A percentile compares a stretch with the other conserved stretches of the same genome.
Evolutionary conservation across 2,888 invertebrate species (phyloP).

Genomic region (Glyphotaelius pellucidus): DNA sequence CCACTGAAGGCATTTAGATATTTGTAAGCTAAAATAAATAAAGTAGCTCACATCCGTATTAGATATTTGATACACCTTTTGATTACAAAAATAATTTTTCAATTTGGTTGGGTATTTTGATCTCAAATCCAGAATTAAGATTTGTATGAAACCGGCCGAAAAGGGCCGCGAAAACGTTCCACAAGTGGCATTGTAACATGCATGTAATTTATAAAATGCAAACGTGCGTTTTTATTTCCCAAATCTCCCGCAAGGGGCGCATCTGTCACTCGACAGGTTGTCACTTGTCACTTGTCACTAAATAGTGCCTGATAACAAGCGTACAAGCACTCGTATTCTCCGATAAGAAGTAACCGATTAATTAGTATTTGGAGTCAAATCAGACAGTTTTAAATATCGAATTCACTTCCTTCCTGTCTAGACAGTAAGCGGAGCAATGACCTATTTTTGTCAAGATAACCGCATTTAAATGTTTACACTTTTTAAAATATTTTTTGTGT

Average conservation of each 20-base stretch:
- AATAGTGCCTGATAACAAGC: background rate
- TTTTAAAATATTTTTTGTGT: background rate
- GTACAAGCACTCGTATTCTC: background rate
- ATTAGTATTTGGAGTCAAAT: background rate
- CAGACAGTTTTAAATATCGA: background rate
- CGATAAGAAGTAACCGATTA: background rate
- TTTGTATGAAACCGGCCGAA: too few relatives aligned
- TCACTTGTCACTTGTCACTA: background rate
- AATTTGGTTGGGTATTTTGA: too few relatives aligned
- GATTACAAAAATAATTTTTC: too few relatives aligned
- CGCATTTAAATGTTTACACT: background rate
- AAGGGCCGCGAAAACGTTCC: too few relatives aligned
- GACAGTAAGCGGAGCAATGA: background rate
- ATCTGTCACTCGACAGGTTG: background rate
- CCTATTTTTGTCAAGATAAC: background rate
- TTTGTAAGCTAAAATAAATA: too few relatives aligned
- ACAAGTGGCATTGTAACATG: too few relatives aligned
- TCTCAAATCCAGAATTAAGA: too few relatives aligned
- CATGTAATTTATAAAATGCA: too few relatives aligned
- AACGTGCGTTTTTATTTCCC: background rate
- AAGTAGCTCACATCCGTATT: too few relatives aligned
- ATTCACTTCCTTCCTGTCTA: background rate
- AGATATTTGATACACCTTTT: too few relatives aligned
- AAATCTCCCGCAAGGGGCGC: background rate
- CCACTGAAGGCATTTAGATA: too few relatives aligned